These are phyloP conservation scores for Cynaeus angustus DNA, from an alignment of 2,888 invertebrate genomes.

Conservation along the genomic window DNA sequence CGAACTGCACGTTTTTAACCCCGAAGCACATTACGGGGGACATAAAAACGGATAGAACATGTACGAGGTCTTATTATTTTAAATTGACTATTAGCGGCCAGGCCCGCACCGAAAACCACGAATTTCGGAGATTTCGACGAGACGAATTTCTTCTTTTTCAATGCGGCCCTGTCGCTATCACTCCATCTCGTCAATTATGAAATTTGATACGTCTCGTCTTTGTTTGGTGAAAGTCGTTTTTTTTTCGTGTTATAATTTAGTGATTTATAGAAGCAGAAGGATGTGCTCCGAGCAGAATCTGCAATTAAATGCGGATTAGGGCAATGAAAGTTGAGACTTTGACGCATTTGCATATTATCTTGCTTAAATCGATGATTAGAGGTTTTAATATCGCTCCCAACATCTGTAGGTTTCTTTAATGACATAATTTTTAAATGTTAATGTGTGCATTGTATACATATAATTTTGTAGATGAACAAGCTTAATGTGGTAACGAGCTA, in stretches of 20 bases:
- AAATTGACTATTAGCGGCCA: constrained; percentile 55
- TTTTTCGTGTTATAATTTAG: constrained; percentile 18
- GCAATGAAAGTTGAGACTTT: constrained; percentile 36
- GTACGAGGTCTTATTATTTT: constrained; percentile 60
- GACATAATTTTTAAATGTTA: constrained; percentile 38
- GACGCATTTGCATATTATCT: constrained; percentile 32
- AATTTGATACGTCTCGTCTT: constrained; percentile 46
- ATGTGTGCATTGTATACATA: constrained; percentile 26
- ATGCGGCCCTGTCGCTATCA: constrained; percentile 50
- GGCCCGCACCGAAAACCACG: constrained; percentile 17
- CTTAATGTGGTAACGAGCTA: constrained; percentile 33
- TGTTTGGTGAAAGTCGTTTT: constrained; percentile 38
- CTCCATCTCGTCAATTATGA: constrained; percentile 53
- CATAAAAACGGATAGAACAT: constrained; percentile 59
- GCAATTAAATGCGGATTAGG: constrained; percentile 36
- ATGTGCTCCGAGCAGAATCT: constrained; percentile 10
- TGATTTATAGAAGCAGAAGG: constrained; percentile 27
- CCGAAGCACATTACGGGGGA: constrained; percentile 57
- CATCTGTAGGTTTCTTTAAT: constrained; percentile 30
- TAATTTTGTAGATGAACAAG: constrained; percentile 21
- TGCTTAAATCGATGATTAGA: constrained; percentile 33
- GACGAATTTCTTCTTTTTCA: background rate
- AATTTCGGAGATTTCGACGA: background rate
- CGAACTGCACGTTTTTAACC: constrained; percentile 63
- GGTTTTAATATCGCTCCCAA: constrained; percentile 17